phyloP scores from a whole-genome alignment of 2,797 vertebrate species.

The Thaleichthys pacificus region DNA sequence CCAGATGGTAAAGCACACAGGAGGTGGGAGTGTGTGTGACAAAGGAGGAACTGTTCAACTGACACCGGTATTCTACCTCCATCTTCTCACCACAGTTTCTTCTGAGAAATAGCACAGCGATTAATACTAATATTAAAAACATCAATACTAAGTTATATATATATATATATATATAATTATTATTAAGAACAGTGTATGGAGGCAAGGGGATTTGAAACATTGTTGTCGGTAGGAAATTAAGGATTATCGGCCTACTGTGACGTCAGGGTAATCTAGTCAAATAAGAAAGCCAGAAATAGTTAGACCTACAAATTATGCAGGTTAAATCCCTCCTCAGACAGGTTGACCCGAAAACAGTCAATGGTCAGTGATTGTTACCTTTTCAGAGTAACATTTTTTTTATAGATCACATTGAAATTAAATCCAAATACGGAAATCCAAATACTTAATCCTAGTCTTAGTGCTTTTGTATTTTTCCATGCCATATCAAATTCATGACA shows the following conservation, averaged over 20 bases:
- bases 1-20: slow-evolving; percentile 60
- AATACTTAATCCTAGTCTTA: background rate
- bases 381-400: background rate
- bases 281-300: slow-evolving; percentile 52
- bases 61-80: slow-evolving; percentile 11
- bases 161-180: background rate
- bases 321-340: slow-evolving; percentile 41
- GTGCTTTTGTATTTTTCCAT: background rate
- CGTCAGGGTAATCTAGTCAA: slow-evolving; percentile 46
- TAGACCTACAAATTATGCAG: slow-evolving; percentile 32
- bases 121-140: too few species aligned
- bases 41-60: slow-evolving; percentile 23
- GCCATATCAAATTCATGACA: background rate
- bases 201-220: background rate
- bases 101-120: background rate
- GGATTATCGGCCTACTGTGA: slow-evolving; percentile 46
- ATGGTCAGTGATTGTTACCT: background rate
- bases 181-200: background rate
- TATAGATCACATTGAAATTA: background rate
- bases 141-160: background rate
- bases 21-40: background rate
- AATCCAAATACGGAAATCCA: background rate
- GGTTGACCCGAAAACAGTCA: slow-evolving; percentile 40
- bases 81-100: background rate
- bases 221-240: background rate